phyloP scores from a whole-genome alignment of 2,888 invertebrate genomes.

The Blastobasis lacticolella region DNA sequence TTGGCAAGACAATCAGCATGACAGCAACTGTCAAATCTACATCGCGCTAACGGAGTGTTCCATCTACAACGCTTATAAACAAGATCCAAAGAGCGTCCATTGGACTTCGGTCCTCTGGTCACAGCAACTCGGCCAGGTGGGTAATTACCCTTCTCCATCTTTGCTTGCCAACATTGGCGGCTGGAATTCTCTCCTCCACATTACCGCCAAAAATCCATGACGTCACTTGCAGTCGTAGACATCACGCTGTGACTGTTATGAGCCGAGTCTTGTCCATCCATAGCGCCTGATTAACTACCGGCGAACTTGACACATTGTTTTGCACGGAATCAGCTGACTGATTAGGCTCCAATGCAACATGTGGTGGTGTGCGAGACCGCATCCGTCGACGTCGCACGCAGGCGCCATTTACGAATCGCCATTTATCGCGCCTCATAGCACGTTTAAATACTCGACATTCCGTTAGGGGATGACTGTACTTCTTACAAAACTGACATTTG shows the following conservation, averaged over 20 bases:
- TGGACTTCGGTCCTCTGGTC: too few relatives aligned
- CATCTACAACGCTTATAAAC: too few relatives aligned
- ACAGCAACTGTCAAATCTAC: too few relatives aligned
- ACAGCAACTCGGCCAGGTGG: too few relatives aligned
- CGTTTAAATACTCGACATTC: conserved; percentile 13
- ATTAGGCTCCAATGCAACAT: conserved; percentile 8
- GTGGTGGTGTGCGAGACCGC: conserved; percentile 11
- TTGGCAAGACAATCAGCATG: too few relatives aligned
- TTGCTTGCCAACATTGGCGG: too few relatives aligned
- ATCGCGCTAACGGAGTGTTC: too few relatives aligned
- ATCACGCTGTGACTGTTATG: neutral
- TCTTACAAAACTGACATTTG: conserved; percentile 6
- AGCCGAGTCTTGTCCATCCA: neutral
- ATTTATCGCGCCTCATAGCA: conserved; percentile 12
- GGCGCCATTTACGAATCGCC: conserved; percentile 12
- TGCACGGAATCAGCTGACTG: neutral
- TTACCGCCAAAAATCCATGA: too few relatives aligned
- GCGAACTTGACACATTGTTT: neutral
- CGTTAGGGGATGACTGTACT: conserved; percentile 1
- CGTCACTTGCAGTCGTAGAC: neutral
- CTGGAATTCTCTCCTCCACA: too few relatives aligned
- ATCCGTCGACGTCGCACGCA: conserved; percentile 9
- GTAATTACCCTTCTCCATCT: too few relatives aligned
- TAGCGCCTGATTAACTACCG: neutral
- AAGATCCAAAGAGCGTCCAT: too few relatives aligned